Evolutionary conservation across 2,113 vertebrate species (phyloP).

Genomic region (Aphelocoma coerulescens): DNA sequence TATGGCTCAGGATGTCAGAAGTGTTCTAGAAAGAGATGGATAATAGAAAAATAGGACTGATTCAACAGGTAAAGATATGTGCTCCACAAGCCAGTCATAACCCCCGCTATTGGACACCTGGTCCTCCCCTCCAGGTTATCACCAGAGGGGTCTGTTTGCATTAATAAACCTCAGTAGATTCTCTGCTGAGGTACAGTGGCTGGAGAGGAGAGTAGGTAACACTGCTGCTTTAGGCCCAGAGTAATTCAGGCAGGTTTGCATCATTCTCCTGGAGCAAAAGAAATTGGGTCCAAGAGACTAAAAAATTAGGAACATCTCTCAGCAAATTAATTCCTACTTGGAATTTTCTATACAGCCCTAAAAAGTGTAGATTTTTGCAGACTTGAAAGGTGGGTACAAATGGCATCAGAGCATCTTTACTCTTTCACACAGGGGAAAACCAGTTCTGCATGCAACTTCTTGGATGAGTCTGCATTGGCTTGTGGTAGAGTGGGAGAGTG

Average conservation of each 20-base stretch:
- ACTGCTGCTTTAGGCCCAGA: neutral
- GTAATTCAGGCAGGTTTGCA: neutral
- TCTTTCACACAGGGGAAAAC: neutral
- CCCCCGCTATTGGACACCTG: neutral
- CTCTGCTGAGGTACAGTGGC: neutral
- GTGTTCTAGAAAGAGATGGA: neutral
- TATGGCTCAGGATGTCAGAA: neutral
- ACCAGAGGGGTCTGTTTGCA: neutral
- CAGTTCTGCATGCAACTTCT: neutral
- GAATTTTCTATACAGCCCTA: neutral
- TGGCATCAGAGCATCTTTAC: neutral
- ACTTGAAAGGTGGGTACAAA: neutral
- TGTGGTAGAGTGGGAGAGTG: neutral
- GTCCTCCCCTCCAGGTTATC: neutral
- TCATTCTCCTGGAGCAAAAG: neutral
- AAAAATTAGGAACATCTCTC: neutral
- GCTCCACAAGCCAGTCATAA: neutral
- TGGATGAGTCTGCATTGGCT: neutral
- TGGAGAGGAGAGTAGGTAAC: neutral
- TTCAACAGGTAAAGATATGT: neutral
- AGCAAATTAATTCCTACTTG: neutral
- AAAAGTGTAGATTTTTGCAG: neutral
- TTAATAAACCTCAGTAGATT: neutral
- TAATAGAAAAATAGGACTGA: neutral
- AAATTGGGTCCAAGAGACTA: neutral